These are phyloP conservation scores for Microcebus murinus DNA, from an alignment of 2,113 vertebrate genomes.

Conservation along the genomic window DNA sequence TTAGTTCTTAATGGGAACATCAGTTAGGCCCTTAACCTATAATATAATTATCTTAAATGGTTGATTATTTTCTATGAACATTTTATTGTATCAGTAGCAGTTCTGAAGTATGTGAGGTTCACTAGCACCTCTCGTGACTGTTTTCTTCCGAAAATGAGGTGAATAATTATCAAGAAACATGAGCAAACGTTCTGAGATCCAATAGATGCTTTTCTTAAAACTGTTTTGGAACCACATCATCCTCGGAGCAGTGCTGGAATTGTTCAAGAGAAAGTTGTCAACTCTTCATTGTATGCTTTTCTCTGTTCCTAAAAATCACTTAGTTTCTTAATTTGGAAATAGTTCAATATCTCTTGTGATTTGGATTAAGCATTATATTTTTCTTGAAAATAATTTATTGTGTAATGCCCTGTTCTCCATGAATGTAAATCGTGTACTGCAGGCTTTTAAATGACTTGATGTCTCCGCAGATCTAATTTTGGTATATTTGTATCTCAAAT, in stretches of 20 bases:
- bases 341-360: conserved; percentile 31
- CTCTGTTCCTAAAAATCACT: conserved; percentile 32
- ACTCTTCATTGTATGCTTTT: background rate
- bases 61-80: conserved; percentile 2
- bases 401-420: conserved; percentile 49
- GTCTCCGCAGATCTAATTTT: conserved; percentile 75
- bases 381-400: conserved; percentile 60
- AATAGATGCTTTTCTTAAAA: conserved; percentile 38
- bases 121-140: background rate
- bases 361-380: conserved; percentile 47
- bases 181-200: conserved; percentile 26
- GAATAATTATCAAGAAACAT: background rate
- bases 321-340: conserved; percentile 54
- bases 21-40: background rate
- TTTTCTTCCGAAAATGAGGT: background rate
- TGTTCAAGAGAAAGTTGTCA: conserved; percentile 26
- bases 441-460: conserved; percentile 69
- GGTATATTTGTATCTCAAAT: conserved; percentile 78
- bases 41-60: conserved; percentile 23
- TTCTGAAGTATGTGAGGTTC: background rate
- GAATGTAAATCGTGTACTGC: conserved; percentile 46
- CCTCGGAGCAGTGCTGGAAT: background rate
- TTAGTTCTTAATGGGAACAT: background rate
- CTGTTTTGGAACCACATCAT: background rate
- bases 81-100: background rate